A percentile compares a stretch with the other conserved stretches of the same genome.
These are phyloP conservation scores for Halocynthia aurantium DNA, from an alignment of 23 tunicate species.

Conservation along the genomic window DNA sequence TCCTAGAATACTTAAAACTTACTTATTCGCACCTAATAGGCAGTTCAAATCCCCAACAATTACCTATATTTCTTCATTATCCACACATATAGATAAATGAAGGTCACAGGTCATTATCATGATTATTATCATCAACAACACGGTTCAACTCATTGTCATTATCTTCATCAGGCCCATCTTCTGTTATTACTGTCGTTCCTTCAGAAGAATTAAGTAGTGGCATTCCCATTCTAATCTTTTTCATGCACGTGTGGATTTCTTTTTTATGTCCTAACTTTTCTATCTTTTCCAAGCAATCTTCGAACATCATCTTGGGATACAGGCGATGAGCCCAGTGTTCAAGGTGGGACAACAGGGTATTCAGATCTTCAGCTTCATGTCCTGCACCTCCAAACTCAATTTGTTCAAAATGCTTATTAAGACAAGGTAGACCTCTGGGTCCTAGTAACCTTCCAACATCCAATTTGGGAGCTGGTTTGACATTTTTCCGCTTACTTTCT, in stretches of 20 bases:
- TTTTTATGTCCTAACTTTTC: conserved; percentile 80
- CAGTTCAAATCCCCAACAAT: too few species aligned
- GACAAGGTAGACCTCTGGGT: conserved; percentile 62
- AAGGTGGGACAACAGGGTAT: conserved; percentile 42
- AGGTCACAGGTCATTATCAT: too few species aligned
- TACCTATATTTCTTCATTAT: too few species aligned
- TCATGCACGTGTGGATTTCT: conserved; percentile 71
- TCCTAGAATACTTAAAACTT: too few species aligned
- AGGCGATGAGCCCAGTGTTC: conserved; percentile 97
- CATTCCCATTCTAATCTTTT: conserved; percentile 74
- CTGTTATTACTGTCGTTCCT: conserved; percentile 72
- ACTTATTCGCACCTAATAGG: too few species aligned
- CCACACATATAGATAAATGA: too few species aligned
- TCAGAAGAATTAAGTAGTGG: conserved; percentile 39
- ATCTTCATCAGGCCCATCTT: conserved; percentile 18
- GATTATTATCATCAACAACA: conserved; percentile 4
- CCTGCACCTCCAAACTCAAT: conserved; percentile 72
- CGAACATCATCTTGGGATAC: conserved; percentile 71
- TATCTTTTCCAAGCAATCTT: conserved; percentile 84
- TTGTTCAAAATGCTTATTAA: conserved; percentile 40
- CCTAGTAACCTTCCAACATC: conserved; percentile 51
- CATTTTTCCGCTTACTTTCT: too few species aligned
- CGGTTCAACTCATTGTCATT: not conserved
- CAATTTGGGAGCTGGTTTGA: conserved; percentile 75
- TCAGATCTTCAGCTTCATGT: conserved; percentile 75